Percentiles rank a stretch among this genome's conserved stretches.
Conservation (phyloP, 2,113 vertebrate genomes). For the Labrus mixtus region DNA sequence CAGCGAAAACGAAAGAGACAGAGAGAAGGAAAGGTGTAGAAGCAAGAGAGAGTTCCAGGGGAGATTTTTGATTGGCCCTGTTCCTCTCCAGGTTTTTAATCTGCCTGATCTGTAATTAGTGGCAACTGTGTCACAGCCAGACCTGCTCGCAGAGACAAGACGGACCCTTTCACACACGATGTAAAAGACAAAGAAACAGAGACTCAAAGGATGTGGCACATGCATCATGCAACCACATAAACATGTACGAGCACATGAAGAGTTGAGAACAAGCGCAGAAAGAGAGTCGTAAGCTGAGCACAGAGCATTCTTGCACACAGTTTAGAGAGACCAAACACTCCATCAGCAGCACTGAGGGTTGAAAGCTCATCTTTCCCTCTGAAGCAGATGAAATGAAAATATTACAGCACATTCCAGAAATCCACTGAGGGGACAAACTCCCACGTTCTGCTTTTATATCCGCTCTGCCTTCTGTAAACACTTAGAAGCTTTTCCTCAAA, state of each 20-base stretch:
- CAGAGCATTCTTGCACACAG: constrained; percentile 4
- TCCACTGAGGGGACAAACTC: constrained; percentile 69
- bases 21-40: constrained; percentile 6
- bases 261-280: neutral
- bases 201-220: neutral
- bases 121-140: constrained; percentile 61
- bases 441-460: constrained; percentile 70
- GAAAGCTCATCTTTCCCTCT: constrained; percentile 64
- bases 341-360: constrained; percentile 50
- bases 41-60: constrained; percentile 53
- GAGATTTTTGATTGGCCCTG: constrained; percentile 65
- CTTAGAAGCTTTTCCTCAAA: constrained; percentile 62
- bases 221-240: neutral
- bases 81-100: constrained; percentile 69
- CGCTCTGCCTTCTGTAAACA: constrained; percentile 69
- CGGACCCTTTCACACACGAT: neutral
- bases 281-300: neutral
- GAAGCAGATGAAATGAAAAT: constrained; percentile 68
- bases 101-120: constrained; percentile 68
- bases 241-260: neutral
- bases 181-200: neutral
- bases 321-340: constrained; percentile 59
- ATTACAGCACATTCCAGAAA: constrained; percentile 55
- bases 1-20: constrained; percentile 4
- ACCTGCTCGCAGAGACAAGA: constrained; percentile 30